A percentile compares a stretch with the other conserved stretches of the same genome.
These are phyloP conservation scores for Gryon sp. DNA, from an alignment of 1,140 invertebrate genomes.

Conservation along the genomic window DNA sequence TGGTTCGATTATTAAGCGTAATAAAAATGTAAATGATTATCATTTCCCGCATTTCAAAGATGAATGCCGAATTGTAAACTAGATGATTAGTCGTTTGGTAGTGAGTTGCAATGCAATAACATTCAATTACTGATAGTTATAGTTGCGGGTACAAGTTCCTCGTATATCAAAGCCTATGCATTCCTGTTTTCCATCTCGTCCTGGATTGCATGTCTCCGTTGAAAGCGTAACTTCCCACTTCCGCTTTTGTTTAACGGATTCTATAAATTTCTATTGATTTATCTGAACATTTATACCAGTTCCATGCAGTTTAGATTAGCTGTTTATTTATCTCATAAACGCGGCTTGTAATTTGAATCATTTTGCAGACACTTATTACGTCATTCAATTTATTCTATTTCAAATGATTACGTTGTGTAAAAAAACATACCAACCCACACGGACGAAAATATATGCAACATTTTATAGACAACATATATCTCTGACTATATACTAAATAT, in stretches of 20 bases:
- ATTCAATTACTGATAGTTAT: slow-evolving; percentile 76
- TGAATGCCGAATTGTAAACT: slow-evolving; percentile 8
- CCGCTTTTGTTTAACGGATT: slow-evolving; percentile 30
- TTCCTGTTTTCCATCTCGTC: slow-evolving; percentile 47
- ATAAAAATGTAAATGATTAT: slow-evolving; percentile 5
- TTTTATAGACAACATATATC: no score
- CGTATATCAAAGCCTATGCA: slow-evolving; percentile 73
- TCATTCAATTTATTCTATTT: no score
- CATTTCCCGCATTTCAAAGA: not conserved
- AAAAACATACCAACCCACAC: no score
- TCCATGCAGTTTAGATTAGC: slow-evolving; percentile 6
- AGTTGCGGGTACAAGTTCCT: slow-evolving; percentile 63
- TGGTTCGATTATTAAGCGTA: no score
- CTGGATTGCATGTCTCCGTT: slow-evolving; percentile 49
- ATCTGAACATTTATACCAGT: slow-evolving; percentile 19
- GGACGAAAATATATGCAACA: no score
- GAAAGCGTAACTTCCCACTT: slow-evolving; percentile 42
- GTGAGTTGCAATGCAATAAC: slow-evolving; percentile 74
- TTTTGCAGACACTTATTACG: no score
- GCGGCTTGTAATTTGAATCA: no score
- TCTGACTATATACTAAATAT: no score
- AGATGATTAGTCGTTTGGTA: slow-evolving; percentile 35
- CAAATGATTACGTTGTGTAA: no score
- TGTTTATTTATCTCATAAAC: slow-evolving; percentile 20
- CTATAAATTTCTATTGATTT: slow-evolving; percentile 33